Percentiles rank a stretch among this genome's conserved stretches.
Conservation (phyloP, 2,888 invertebrate species). For the Lepidochitona cinerea region DNA sequence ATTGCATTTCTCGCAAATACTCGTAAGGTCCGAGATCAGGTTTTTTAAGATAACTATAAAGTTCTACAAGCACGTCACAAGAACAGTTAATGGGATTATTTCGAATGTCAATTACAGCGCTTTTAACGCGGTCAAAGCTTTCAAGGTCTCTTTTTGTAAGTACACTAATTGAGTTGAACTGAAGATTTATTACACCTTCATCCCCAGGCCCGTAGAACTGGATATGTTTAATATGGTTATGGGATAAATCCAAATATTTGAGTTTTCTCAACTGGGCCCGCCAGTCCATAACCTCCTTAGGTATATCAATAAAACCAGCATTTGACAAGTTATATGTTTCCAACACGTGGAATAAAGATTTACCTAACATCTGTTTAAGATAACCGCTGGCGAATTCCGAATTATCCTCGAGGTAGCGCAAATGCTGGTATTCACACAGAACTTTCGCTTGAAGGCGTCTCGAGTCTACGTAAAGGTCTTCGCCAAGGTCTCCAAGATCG, state of each 20-base stretch:
- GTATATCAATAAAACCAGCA: background rate
- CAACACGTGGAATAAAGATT: background rate
- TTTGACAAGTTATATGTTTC: background rate
- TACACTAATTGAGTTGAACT: background rate
- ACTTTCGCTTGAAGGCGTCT: too few relatives aligned
- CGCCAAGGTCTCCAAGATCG: too few relatives aligned
- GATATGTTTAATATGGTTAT: background rate
- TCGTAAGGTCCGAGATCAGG: background rate
- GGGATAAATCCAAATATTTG: background rate
- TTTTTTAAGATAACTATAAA: background rate
- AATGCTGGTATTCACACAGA: background rate
- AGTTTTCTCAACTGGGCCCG: background rate
- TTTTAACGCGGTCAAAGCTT: background rate
- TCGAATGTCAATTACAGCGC: constrained; percentile 42
- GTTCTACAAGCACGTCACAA: constrained; percentile 28
- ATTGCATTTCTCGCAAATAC: background rate
- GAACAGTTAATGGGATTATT: constrained; percentile 47
- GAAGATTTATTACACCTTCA: background rate
- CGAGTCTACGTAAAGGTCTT: too few relatives aligned
- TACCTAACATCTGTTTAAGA: background rate
- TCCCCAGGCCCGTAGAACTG: background rate
- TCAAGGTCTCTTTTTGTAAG: background rate
- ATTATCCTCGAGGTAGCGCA: background rate
- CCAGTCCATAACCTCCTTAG: background rate
- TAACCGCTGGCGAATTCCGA: background rate